Conservation (phyloP, 2,113 vertebrate genomes). For the Ammodytes dubius region DNA sequence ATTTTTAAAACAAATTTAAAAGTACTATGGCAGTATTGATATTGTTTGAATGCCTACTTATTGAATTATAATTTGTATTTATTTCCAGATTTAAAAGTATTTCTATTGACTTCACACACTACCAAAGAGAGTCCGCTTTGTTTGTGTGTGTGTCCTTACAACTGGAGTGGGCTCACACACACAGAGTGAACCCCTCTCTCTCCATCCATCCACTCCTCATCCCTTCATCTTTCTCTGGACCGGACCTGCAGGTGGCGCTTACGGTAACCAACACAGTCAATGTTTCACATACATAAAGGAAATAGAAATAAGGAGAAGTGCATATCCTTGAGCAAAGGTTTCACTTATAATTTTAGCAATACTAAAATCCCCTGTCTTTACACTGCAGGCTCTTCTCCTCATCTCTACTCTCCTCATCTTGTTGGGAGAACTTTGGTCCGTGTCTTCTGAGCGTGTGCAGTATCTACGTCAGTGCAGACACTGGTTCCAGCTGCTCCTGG, state of each 20-base stretch:
- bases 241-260: slow-evolving; percentile 74
- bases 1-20: no score
- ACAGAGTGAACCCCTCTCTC: slow-evolving; percentile 55
- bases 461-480: slow-evolving; percentile 49
- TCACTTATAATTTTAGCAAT: not conserved
- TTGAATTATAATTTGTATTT: not conserved
- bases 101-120: slow-evolving; percentile 84
- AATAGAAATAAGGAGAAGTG: not conserved
- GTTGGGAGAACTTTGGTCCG: slow-evolving; percentile 65
- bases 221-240: slow-evolving; percentile 58
- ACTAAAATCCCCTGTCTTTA: not conserved
- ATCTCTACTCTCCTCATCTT: slow-evolving; percentile 77
- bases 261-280: slow-evolving; percentile 67
- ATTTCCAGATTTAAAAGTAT: slow-evolving; percentile 73
- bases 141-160: slow-evolving; percentile 80
- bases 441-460: slow-evolving; percentile 57
- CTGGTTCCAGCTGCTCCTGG: slow-evolving; percentile 76
- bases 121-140: slow-evolving; percentile 80
- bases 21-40: not conserved
- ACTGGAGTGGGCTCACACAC: slow-evolving; percentile 54
- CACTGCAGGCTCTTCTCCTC: slow-evolving; percentile 79
- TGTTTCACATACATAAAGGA: not conserved
- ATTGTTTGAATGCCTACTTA: not conserved
- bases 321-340: no score
- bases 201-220: slow-evolving; percentile 79